Evolutionary conservation across 92 coral and sea anemone species (phyloP).

Genomic region (Siderastrea radians): DNA sequence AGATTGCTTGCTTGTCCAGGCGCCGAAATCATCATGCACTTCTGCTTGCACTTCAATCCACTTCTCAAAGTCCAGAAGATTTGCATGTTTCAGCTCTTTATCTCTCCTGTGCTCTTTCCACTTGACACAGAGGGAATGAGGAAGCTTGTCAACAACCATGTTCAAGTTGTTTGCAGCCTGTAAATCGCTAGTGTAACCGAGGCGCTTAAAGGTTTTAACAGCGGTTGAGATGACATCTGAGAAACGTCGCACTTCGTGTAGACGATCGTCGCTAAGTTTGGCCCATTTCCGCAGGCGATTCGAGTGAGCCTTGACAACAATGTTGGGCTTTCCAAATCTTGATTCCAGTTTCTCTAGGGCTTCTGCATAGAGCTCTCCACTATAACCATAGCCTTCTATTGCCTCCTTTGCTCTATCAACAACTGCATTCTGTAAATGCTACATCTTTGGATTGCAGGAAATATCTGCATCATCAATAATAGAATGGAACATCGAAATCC

Average conservation of each 20-base stretch:
- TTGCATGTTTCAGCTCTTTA: conserved; percentile 1
- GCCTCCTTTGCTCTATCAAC: conserved; percentile 31
- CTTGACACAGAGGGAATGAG: background rate
- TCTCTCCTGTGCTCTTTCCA: background rate
- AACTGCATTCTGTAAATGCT: conserved; percentile 34
- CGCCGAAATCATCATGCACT: conserved; percentile 10
- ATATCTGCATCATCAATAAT: conserved; percentile 38
- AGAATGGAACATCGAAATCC: conserved; percentile 29
- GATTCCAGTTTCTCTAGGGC: conserved; percentile 35
- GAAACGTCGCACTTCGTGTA: conserved; percentile 15
- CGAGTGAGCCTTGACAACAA: conserved; percentile 24
- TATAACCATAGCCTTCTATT: conserved; percentile 30
- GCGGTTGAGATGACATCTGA: conserved; percentile 20
- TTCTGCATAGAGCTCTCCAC: conserved; percentile 17
- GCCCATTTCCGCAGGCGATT: conserved; percentile 20
- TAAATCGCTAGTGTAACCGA: conserved; percentile 18
- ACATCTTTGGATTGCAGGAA: conserved; percentile 36
- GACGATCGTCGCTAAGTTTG: background rate
- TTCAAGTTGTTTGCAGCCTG: conserved; percentile 26
- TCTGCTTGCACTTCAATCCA: conserved; percentile 14
- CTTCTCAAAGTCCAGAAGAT: conserved; percentile 15
- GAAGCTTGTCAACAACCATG: conserved; percentile 26
- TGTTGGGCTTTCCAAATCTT: conserved; percentile 45
- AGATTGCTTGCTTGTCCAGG: no score
- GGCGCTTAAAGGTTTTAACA: conserved; percentile 23